phyloP scores from a whole-genome alignment of 2,113 vertebrate species.

The Crotalus viridis region DNA sequence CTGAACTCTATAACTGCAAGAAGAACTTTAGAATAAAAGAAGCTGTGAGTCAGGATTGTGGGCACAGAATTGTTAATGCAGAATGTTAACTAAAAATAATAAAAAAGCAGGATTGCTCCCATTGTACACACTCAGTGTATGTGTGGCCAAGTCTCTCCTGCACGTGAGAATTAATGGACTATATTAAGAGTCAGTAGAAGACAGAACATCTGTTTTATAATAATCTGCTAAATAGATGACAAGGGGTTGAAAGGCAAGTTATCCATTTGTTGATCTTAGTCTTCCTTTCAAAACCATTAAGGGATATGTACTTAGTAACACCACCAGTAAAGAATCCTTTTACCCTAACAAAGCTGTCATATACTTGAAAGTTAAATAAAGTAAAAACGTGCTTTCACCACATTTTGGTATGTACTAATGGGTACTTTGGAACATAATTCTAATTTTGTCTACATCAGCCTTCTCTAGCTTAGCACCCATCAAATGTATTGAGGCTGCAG shows the following conservation, averaged over 20 bases:
- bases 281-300: constrained; percentile 14
- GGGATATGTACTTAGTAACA: background rate
- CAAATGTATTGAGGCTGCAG: background rate
- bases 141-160: background rate
- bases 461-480: background rate
- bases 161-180: background rate
- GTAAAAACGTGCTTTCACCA: background rate
- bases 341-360: background rate
- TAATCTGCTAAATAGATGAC: background rate
- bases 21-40: background rate
- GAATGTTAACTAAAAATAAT: background rate
- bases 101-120: background rate
- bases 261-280: background rate
- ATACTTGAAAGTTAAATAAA: background rate
- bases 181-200: background rate
- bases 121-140: background rate
- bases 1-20: background rate
- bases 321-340: background rate
- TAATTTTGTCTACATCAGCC: background rate
- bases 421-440: background rate
- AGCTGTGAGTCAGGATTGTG: background rate
- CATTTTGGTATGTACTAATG: background rate
- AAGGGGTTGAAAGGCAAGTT: background rate
- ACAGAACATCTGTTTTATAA: background rate
- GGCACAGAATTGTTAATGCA: background rate